Evolutionary conservation across 2,113 vertebrate species (phyloP), one percentile per base, ranked within the genome.

Genomic region (Corythaixoides concolor): DNA sequence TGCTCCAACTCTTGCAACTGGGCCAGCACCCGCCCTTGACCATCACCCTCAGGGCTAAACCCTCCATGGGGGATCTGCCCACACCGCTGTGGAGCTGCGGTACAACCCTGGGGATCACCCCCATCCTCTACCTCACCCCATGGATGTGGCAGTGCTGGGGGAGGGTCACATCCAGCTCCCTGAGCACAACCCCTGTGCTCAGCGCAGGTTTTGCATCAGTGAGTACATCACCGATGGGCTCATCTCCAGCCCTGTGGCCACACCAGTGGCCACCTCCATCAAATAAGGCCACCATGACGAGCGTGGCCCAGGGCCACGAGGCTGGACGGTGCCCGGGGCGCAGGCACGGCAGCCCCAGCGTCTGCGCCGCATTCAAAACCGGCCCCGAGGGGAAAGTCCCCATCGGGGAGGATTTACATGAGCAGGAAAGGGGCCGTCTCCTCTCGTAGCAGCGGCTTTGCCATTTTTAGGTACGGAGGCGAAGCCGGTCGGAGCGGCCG

Each of bases 361-460:
- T 76, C 81, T 95, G 89, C 3, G 11, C 35, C 4, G 0, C 88
- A 90, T 96, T 96, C 95, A 89, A 96, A 96, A 81, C 41, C 43
- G 8, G 17, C 59, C 91, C 80, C 28, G 0, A 27, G 94, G 95
- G 97, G 97, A 88, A 96, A 93, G 79, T 95, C 93, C 92, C 96
- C 15, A 0, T 5, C 0, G 5, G 32, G 62, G 85, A 93, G 63
- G 28, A 97, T 97, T 97, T 97, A 94, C 96, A 97, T 96, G 75
- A 85, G 88, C 97, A 96, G 97, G 97, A 97, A 97, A 96, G 85
- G 79, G 88, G 87, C 86, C 0, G 37, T 8, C 69, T 39, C 1
- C 69, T 35, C 20, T 3, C 1, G 0, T 4, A 58, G 72, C 47
- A 2, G 85, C 72, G 45, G 70, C 92, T 49, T 49, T n/a, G 90